Evolutionary conservation across 2,888 invertebrate genomes (phyloP).

Genomic region (Nomada lathburiana): DNA sequence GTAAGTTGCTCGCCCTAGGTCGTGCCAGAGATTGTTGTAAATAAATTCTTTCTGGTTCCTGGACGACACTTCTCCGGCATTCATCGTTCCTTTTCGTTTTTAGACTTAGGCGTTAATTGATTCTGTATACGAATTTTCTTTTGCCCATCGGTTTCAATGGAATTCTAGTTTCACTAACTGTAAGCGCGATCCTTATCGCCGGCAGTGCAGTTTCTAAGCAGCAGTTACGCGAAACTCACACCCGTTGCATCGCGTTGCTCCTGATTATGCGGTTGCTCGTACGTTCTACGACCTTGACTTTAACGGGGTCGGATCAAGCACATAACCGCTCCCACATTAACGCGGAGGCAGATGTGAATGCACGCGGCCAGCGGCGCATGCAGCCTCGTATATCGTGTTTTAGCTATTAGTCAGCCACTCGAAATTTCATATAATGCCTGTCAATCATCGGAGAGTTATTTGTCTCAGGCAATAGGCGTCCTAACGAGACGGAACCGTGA

Average conservation of each 20-base stretch:
- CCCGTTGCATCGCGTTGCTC: background rate
- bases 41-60: constrained; percentile 51
- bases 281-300: constrained; percentile 59
- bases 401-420: constrained; percentile 79
- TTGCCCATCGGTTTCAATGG: background rate
- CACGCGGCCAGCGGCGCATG: constrained; percentile 37
- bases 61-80: constrained; percentile 15
- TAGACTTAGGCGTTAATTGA: background rate
- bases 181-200: background rate
- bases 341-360: constrained; percentile 59
- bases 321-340: constrained; percentile 43
- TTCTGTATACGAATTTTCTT: background rate
- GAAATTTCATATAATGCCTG: constrained; percentile 81
- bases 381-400: constrained; percentile 48
- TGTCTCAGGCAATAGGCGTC: constrained; percentile 74
- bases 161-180: background rate
- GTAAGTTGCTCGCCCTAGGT: constrained; percentile 71
- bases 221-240: background rate
- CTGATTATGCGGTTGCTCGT: constrained; percentile 35
- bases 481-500: constrained; percentile 62
- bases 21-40: constrained; percentile 46
- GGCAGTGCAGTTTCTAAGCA: background rate
- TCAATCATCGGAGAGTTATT: constrained; percentile 78
- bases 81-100: background rate
- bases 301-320: constrained; percentile 45